Evolutionary conservation across 2,797 vertebrate genomes (phyloP).

Genomic region (Bradypus variegatus): DNA sequence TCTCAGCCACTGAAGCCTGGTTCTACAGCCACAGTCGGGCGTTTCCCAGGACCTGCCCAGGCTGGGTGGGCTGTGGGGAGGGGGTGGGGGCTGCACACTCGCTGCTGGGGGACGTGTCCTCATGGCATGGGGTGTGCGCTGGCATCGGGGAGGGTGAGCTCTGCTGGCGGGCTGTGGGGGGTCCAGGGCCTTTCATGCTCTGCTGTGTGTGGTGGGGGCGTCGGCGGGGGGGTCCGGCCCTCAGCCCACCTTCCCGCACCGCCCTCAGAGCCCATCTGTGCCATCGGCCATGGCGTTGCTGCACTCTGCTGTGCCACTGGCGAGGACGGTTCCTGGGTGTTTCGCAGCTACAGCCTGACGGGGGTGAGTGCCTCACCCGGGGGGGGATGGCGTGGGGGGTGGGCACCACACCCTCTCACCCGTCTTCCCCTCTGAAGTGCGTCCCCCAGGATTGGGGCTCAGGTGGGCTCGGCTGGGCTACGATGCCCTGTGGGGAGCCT

Average conservation of each 20-base stretch:
- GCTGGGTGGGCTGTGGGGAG: no score
- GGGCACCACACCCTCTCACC: neutral
- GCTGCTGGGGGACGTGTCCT: no score
- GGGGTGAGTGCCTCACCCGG: constrained; percentile 75
- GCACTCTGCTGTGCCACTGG: constrained; percentile 85
- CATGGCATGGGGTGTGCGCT: neutral
- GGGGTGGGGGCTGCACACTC: no score
- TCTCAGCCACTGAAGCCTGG: no score
- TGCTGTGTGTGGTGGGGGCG: neutral
- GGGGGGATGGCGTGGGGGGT: neutral
- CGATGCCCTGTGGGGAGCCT: no score
- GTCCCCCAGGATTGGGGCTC: no score
- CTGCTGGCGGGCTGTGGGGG: neutral
- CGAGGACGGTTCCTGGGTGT: constrained; percentile 88
- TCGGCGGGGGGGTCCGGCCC: neutral
- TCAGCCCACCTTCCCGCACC: neutral
- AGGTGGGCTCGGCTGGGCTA: no score
- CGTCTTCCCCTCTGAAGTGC: no score
- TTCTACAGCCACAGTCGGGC: no score
- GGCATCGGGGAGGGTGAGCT: no score
- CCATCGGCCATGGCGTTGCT: constrained; percentile 87
- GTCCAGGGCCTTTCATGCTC: no score
- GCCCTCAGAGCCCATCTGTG: constrained; percentile 86
- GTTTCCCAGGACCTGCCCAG: no score
- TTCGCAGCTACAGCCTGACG: constrained; percentile 87